These are phyloP conservation scores for Lamproptera curius DNA, from an alignment of 2,888 invertebrate species.

Conservation along the genomic window DNA sequence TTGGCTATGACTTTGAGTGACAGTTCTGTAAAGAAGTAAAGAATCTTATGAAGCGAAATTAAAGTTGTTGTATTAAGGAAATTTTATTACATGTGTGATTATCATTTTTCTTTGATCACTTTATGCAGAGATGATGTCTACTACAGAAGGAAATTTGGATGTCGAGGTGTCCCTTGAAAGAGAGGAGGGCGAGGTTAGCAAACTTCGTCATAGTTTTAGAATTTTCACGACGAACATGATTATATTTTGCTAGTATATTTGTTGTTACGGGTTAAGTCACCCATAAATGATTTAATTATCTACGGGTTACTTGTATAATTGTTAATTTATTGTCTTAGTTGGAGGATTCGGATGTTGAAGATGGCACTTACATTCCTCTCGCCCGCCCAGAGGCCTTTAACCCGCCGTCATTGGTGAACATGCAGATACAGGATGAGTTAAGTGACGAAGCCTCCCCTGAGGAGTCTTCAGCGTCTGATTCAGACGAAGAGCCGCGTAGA, in stretches of 20 bases:
- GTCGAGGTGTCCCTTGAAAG: slow-evolving; percentile 79
- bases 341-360: slow-evolving; percentile 72
- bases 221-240: slow-evolving; percentile 3
- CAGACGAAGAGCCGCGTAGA: slow-evolving; percentile 76
- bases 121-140: slow-evolving; percentile 63
- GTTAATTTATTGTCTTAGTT: slow-evolving; percentile 42
- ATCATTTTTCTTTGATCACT: slow-evolving; percentile 33
- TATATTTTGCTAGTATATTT: neutral
- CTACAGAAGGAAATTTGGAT: slow-evolving; percentile 80
- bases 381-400: slow-evolving; percentile 76
- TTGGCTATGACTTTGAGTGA: slow-evolving; percentile 34
- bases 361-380: slow-evolving; percentile 76
- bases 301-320: neutral
- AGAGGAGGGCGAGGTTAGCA: slow-evolving; percentile 83
- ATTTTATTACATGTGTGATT: slow-evolving; percentile 51
- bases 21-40: slow-evolving; percentile 32
- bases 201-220: slow-evolving; percentile 4
- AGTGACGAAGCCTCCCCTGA: slow-evolving; percentile 76
- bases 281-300: too few species aligned
- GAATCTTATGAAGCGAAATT: slow-evolving; percentile 47
- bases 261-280: neutral
- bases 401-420: slow-evolving; percentile 66
- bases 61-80: slow-evolving; percentile 47
- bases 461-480: slow-evolving; percentile 75
- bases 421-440: slow-evolving; percentile 79